Conservation (phyloP, 64 coral and sea anemone genomes). For the Platygyra sinensis region DNA sequence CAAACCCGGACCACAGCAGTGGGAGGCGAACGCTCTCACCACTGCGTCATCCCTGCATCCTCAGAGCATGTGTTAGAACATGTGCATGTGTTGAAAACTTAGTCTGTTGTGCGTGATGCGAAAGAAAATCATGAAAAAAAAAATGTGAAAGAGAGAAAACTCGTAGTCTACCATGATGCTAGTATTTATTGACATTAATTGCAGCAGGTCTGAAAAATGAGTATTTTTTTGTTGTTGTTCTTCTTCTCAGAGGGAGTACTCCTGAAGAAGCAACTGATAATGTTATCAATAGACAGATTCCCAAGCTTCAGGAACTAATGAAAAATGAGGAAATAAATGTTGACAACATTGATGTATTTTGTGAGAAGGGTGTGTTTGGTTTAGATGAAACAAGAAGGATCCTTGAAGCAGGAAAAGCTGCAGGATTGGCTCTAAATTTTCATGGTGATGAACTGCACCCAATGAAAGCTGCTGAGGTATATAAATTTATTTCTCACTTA, state of each 20-base stretch:
- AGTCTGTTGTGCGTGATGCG: too few relatives aligned
- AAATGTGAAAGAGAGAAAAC: too few relatives aligned
- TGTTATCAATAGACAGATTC: conserved; percentile 85
- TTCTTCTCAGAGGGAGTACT: conserved; percentile 71
- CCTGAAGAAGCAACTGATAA: conserved; percentile 77
- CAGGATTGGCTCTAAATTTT: conserved; percentile 86
- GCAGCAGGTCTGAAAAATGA: too few relatives aligned
- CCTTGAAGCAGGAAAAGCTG: conserved; percentile 87
- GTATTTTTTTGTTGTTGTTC: background rate
- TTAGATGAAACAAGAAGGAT: conserved; percentile 81
- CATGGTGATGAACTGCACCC: conserved; percentile 97
- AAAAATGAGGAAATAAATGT: conserved; percentile 81
- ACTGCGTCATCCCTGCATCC: too few relatives aligned
- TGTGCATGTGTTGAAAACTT: too few relatives aligned
- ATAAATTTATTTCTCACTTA: too few relatives aligned
- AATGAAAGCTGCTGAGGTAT: conserved; percentile 92
- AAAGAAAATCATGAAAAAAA: too few relatives aligned
- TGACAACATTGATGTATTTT: conserved; percentile 97
- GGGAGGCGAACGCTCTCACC: too few relatives aligned
- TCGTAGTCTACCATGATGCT: too few relatives aligned
- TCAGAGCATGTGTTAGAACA: background rate
- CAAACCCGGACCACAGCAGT: too few relatives aligned
- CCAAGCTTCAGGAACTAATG: conserved; percentile 77
- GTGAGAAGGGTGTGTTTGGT: conserved; percentile 96
- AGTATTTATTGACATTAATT: too few relatives aligned